Evolutionary conservation across 1,140 invertebrate genomes (phyloP).

Genomic region (Zaprionus ghesquierei): DNA sequence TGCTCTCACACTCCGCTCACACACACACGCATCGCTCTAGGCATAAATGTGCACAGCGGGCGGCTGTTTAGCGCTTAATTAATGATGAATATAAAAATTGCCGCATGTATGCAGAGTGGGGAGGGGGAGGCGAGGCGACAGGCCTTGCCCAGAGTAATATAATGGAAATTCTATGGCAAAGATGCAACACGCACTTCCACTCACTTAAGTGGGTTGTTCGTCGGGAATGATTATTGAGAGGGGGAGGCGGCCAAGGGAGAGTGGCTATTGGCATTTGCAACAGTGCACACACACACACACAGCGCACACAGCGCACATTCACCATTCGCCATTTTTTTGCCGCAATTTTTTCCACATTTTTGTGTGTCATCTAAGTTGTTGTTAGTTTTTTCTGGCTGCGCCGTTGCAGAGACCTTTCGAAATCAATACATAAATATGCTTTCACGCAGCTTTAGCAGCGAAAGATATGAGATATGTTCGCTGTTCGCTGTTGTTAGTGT

Average conservation of each 20-base stretch:
- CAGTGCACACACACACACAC: conserved; percentile 3
- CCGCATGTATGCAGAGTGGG: conserved; percentile 35
- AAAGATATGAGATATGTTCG: conserved; percentile 39
- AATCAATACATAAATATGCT: conserved; percentile 74
- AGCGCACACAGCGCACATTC: conserved; percentile 6
- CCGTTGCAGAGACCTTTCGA: conserved; percentile 47
- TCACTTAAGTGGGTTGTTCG: conserved; percentile 20
- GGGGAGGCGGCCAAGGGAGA: not conserved
- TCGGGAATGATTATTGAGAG: not conserved
- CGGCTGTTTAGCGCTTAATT: conserved; percentile 78
- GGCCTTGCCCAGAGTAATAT: conserved; percentile 6
- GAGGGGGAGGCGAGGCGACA: not conserved
- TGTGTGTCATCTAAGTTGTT: conserved; percentile 38
- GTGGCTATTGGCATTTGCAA: conserved; percentile 9
- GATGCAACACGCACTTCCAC: conserved; percentile 43
- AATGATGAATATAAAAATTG: conserved; percentile 80
- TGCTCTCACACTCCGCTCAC: conserved; percentile 19
- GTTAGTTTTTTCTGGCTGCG: conserved; percentile 21
- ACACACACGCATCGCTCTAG: conserved; percentile 19
- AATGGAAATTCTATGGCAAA: conserved; percentile 45
- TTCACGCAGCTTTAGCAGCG: conserved; percentile 61
- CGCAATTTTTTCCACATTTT: conserved; percentile 26
- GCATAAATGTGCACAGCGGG: conserved; percentile 65
- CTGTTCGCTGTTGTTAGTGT: conserved; percentile 11
- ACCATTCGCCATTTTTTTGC: conserved; percentile 53